Evolutionary conservation across 1,140 invertebrate species (phyloP), one percentile per base, ranked within the genome.

Genomic region (Diabrotica undecimpunctata): DNA sequence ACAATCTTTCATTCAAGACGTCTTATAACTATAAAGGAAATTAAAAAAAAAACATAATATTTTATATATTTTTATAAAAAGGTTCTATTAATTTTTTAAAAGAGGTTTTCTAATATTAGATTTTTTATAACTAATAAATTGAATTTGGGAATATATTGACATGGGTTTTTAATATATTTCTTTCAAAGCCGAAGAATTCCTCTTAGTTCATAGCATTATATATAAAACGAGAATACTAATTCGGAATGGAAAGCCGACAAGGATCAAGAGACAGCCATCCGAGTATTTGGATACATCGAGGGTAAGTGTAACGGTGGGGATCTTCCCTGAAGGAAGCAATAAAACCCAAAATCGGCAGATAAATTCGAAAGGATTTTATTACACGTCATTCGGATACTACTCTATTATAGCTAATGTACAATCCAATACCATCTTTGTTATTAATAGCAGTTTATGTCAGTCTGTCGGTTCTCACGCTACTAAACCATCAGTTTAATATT

Each of bases 361-460:
- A 71, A 73, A 71, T 73, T 71, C 72, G 70, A 70, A 73, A 72
- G 70, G 70, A 73, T 72, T 70, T 73, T 66, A 72, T 68, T 70
- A 68, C 68, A 70, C 70, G 72, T 68, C 54, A 63, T 65, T 70
- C 68, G 60, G 66, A 70, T 72, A 64, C 59, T 66, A 64, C 67
- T 73, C 70, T 73, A 72, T 72, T 73, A 73, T 70, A 67, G 70
- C 68, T 73, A 73, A 72, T 70, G 72, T 73, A 73, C 72, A 73
- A 73, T 72, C 72, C 72, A 73, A 72, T 73, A 73, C 72, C 70
- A 72, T 70, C 68, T 72, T 72, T 73, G 72, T 73, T 73, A 73
- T 73, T 73, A 73, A 73, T 73, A 73, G 72, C 70, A 72, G 70
- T 73, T 70, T 60, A 70, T 67, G 70, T 71, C 70, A 73, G 70